phyloP scores from a whole-genome alignment of 2,113 vertebrate species.

The Puma concolor region DNA sequence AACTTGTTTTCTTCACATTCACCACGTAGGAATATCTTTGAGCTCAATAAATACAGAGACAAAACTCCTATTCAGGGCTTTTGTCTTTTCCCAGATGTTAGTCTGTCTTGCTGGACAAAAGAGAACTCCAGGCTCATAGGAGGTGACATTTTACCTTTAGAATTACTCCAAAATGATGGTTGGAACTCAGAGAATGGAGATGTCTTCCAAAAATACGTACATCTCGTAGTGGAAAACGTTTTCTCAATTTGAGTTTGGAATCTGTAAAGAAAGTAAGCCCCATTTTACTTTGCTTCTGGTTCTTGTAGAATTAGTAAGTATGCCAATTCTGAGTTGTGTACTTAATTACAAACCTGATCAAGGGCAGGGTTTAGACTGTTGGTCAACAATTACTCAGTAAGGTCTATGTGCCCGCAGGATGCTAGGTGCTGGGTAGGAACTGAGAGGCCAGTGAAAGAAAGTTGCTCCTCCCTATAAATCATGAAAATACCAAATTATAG shows the following conservation, averaged over 20 bases:
- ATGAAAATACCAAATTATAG: neutral
- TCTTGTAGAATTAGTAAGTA: neutral
- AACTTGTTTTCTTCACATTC: too few species aligned
- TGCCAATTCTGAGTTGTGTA: neutral
- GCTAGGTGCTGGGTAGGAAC: neutral
- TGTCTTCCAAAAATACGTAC: neutral
- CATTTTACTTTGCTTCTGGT: slow-evolving; percentile 5
- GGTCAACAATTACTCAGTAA: neutral
- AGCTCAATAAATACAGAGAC: too few species aligned
- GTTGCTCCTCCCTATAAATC: neutral
- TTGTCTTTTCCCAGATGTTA: too few species aligned
- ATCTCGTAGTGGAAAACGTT: neutral
- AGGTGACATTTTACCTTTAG: neutral
- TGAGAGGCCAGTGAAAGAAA: neutral
- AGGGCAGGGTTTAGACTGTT: neutral
- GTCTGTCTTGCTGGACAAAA: too few species aligned
- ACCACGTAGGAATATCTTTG: too few species aligned
- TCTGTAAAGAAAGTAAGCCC: neutral
- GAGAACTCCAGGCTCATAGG: too few species aligned
- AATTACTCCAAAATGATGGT: neutral
- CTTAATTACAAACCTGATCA: neutral
- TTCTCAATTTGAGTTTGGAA: slow-evolving; percentile 27
- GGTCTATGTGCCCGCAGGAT: neutral
- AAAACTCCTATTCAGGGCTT: too few species aligned
- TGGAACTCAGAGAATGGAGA: neutral